Evolutionary conservation across 2,888 invertebrate species (phyloP).

Genomic region (Eucriotettix oculatus): DNA sequence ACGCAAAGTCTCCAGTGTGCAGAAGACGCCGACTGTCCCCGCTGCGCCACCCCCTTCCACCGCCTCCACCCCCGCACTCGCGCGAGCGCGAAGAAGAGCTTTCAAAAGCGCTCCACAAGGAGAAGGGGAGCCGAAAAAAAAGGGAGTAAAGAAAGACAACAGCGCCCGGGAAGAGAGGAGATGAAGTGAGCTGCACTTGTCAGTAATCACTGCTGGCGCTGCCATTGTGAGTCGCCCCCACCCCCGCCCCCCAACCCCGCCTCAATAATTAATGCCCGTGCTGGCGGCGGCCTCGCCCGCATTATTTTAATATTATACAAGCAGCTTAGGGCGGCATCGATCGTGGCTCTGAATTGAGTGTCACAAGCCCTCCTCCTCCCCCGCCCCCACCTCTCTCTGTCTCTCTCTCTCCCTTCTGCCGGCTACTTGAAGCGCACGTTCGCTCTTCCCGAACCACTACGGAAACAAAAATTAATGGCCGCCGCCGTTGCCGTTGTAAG

Average conservation of each 20-base stretch:
- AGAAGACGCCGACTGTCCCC: background rate
- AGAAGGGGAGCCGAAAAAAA: background rate
- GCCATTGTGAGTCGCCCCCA: background rate
- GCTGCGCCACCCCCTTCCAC: background rate
- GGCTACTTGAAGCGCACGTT: too few relatives aligned
- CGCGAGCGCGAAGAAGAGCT: background rate
- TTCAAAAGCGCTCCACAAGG: background rate
- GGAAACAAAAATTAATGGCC: too few relatives aligned
- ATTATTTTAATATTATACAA: slow-evolving; percentile 1
- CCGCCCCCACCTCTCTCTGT: too few relatives aligned
- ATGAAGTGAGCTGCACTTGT: background rate
- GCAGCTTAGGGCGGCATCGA: background rate
- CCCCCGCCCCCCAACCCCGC: background rate
- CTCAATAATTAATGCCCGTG: background rate
- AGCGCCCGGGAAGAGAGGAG: slow-evolving; percentile 2
- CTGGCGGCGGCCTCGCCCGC: background rate
- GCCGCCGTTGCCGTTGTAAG: too few relatives aligned
- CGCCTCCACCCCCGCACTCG: background rate
- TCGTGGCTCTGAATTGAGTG: background rate
- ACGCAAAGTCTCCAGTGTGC: too few relatives aligned
- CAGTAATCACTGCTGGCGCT: background rate
- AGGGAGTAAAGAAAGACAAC: slow-evolving; percentile 22
- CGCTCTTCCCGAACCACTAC: too few relatives aligned
- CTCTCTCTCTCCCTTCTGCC: too few relatives aligned
- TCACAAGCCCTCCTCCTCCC: too few relatives aligned